Percentiles rank a stretch among this genome's conserved stretches.
Evolutionary conservation across 2,888 invertebrate species (phyloP).

Genomic region (Epirrhoe alternata): DNA sequence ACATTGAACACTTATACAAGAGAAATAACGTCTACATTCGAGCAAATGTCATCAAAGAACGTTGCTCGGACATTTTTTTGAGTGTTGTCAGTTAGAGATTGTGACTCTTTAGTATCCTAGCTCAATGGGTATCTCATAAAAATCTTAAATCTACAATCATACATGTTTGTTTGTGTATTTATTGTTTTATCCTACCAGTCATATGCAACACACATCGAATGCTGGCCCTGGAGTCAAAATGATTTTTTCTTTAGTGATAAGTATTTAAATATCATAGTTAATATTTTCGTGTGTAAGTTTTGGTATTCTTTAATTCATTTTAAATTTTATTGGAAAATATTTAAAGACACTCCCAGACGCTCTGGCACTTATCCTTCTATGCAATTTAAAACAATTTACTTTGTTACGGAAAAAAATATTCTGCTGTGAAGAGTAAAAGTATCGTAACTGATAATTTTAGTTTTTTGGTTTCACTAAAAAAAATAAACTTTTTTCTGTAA

Average conservation of each 20-base stretch:
- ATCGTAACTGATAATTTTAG: not conserved
- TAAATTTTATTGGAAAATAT: constrained; percentile 48
- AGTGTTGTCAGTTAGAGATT: too few relatives aligned
- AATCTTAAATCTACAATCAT: constrained; percentile 49
- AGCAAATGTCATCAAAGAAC: too few relatives aligned
- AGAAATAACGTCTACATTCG: too few relatives aligned
- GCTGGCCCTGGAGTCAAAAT: constrained; percentile 79
- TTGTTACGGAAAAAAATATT: constrained; percentile 14
- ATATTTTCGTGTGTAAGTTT: constrained; percentile 63
- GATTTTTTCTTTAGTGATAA: constrained; percentile 70
- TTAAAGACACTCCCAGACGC: constrained; percentile 37
- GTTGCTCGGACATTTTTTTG: too few relatives aligned
- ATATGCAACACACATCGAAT: constrained; percentile 69
- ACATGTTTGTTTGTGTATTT: constrained; percentile 62
- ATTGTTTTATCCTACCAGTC: constrained; percentile 47
- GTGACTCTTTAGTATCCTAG: too few relatives aligned
- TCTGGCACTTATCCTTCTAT: constrained; percentile 32
- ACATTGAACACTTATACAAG: too few relatives aligned
- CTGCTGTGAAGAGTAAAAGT: not conserved
- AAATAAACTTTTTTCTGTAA: constrained; percentile 4
- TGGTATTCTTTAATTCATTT: constrained; percentile 56
- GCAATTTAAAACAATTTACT: constrained; percentile 2
- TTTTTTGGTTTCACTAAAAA: not conserved
- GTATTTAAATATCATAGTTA: constrained; percentile 72
- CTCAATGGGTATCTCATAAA: constrained; percentile 20